These are phyloP conservation scores for Avahi laniger DNA, from an alignment of 2,797 vertebrate species.

Conservation along the genomic window DNA sequence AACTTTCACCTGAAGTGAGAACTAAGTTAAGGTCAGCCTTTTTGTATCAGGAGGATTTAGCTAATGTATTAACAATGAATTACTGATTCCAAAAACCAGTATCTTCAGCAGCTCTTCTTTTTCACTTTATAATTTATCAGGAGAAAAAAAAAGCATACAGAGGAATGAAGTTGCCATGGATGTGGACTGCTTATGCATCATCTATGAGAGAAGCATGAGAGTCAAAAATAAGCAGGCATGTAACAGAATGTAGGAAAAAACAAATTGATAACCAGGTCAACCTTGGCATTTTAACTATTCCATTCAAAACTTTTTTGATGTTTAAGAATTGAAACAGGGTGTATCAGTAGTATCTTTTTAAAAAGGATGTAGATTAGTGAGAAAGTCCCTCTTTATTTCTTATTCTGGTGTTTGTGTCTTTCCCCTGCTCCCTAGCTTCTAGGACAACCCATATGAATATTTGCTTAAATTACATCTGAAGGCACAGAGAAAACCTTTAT, in stretches of 20 bases:
- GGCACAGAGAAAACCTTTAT: neutral
- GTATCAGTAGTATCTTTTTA: neutral
- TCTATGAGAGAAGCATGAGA: neutral
- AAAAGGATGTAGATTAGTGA: neutral
- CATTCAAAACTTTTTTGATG: neutral
- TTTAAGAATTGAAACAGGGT: neutral
- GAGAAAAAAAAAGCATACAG: neutral
- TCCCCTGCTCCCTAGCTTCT: neutral
- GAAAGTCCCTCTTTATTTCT: neutral
- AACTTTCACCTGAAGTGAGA: neutral
- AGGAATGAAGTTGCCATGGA: neutral
- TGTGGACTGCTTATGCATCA: neutral
- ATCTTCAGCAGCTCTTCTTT: neutral
- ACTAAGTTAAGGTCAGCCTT: neutral
- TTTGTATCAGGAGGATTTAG: neutral
- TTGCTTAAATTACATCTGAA: neutral
- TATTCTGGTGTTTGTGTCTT: constrained; percentile 2
- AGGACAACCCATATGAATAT: neutral
- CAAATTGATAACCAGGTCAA: neutral
- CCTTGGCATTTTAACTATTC: neutral
- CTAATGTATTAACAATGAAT: neutral
- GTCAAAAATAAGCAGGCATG: neutral
- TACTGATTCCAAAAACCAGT: neutral
- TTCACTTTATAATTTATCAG: neutral
- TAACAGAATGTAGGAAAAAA: neutral